Conservation (phyloP, 1,140 invertebrate genomes). For the Drosophila aff. region DNA sequence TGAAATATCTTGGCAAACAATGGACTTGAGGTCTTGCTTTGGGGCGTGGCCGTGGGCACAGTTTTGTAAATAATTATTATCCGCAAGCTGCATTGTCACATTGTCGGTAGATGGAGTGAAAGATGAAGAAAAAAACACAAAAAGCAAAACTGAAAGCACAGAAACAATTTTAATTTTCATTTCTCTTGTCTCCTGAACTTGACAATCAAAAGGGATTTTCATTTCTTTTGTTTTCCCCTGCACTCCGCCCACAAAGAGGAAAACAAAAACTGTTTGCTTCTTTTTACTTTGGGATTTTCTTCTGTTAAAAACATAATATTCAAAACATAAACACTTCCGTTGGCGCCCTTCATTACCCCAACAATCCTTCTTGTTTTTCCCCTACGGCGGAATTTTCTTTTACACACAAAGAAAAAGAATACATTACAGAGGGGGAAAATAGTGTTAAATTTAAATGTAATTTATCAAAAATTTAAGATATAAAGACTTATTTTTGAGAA, state of each 20-base stretch:
- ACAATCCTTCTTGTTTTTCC: conserved; percentile 27
- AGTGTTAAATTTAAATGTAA: background rate
- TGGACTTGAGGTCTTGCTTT: conserved; percentile 32
- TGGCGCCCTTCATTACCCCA: conserved; percentile 42
- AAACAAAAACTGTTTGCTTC: conserved; percentile 8
- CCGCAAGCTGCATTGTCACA: conserved; percentile 57
- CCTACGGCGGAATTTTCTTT: conserved; percentile 9
- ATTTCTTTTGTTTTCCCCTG: conserved; percentile 48
- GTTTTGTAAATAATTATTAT: conserved; percentile 73
- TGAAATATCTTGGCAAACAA: conserved; percentile 48
- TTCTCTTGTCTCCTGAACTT: conserved; percentile 66
- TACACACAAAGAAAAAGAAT: background rate
- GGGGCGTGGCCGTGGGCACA: conserved; percentile 51
- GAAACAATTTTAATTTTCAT: conserved; percentile 70
- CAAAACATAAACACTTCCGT: conserved; percentile 75
- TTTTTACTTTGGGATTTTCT: conserved; percentile 34
- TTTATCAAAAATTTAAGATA: background rate
- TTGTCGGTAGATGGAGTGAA: conserved; percentile 41
- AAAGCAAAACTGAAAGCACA: conserved; percentile 7
- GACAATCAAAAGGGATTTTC: conserved; percentile 79
- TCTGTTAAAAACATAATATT: conserved; percentile 58
- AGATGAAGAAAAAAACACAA: conserved; percentile 2
- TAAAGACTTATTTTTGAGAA: fast-evolving
- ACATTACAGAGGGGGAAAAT: background rate
- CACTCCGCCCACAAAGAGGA: conserved; percentile 27